phyloP scores from a whole-genome alignment of 2,888 invertebrate genomes.

The Dichetophora obliterata region DNA sequence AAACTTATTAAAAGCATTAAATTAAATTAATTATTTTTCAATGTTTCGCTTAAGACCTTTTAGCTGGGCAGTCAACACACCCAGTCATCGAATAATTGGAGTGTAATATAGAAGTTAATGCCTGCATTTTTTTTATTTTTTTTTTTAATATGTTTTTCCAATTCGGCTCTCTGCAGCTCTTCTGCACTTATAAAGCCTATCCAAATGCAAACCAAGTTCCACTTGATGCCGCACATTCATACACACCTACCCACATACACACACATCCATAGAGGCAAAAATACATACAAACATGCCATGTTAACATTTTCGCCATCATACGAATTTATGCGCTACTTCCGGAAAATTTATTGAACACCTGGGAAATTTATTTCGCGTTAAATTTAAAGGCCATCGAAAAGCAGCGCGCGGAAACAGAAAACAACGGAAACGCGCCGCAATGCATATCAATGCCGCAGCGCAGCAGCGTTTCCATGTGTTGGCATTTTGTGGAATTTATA shows the following conservation, averaged over 20 bases:
- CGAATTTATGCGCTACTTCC: conserved; percentile 24
- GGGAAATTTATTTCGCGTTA: conserved; percentile 37
- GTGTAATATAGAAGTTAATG: no score
- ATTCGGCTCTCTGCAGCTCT: no score
- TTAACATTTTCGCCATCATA: neutral
- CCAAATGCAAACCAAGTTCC: neutral
- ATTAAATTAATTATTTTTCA: neutral
- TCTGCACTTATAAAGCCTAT: no score
- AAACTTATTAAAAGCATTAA: neutral
- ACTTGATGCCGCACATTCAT: neutral
- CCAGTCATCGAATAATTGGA: no score
- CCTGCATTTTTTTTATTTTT: no score
- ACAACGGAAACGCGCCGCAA: conserved; percentile 13
- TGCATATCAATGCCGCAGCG: conserved; percentile 3
- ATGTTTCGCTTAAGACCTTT: neutral
- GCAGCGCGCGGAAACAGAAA: conserved; percentile 15
- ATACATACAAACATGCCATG: conserved; percentile 1
- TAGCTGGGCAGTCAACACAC: neutral
- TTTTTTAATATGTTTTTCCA: no score
- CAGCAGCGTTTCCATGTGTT: neutral
- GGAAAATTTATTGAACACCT: conserved; percentile 35
- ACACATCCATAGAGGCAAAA: neutral
- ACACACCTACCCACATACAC: neutral
- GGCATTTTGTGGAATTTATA: neutral
- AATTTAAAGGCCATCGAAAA: conserved; percentile 19